phyloP scores from a whole-genome alignment of 2,113 vertebrate genomes.

The Myanophis thanlyinensis region DNA sequence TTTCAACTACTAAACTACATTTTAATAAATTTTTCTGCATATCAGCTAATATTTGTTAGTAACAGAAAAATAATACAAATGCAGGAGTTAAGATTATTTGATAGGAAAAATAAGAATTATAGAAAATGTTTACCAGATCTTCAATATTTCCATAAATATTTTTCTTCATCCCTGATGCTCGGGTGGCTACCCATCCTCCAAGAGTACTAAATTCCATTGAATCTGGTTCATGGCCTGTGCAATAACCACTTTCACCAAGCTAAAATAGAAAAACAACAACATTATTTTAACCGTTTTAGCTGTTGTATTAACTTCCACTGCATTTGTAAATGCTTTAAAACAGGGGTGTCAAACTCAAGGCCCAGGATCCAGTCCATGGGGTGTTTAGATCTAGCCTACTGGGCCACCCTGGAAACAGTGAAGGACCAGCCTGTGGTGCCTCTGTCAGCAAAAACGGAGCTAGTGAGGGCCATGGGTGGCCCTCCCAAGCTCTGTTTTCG shows the following conservation, averaged over 20 bases:
- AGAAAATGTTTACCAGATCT: slow-evolving; percentile 82
- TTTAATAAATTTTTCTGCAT: not conserved
- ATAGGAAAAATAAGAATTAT: not conserved
- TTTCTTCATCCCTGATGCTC: slow-evolving; percentile 99
- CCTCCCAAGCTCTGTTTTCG: no score
- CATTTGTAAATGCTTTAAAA: not conserved
- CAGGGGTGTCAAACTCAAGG: no score
- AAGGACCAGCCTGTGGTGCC: no score
- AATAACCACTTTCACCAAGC: slow-evolving; percentile 96
- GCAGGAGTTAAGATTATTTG: not conserved
- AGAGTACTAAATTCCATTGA: slow-evolving; percentile 98
- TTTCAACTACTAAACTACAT: not conserved
- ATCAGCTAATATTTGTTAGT: not conserved
- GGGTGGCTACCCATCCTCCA: slow-evolving; percentile 96
- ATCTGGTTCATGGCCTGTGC: slow-evolving; percentile 97
- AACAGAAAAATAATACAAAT: not conserved
- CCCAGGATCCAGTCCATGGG: no score
- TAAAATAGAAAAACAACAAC: slow-evolving; percentile 61
- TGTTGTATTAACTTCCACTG: slow-evolving; percentile 2
- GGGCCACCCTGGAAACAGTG: no score
- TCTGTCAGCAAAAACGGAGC: no score
- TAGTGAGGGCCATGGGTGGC: no score
- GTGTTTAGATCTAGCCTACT: no score
- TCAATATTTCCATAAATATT: slow-evolving; percentile 99
- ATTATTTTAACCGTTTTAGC: slow-evolving; percentile 32